Evolutionary conservation across 2,888 invertebrate genomes (phyloP).

Genomic region (Agrilus mali): DNA sequence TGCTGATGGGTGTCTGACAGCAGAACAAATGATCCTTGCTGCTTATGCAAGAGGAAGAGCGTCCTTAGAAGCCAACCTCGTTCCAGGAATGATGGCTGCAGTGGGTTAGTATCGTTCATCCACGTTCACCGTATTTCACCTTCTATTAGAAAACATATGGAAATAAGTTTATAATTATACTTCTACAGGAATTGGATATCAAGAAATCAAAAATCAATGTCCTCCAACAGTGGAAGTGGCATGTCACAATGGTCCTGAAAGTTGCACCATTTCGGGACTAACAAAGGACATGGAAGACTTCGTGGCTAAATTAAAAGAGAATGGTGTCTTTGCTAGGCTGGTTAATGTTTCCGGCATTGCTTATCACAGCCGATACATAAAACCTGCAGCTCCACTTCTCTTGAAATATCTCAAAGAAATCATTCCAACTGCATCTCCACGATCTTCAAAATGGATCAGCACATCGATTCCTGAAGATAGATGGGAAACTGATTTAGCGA

Average conservation of each 20-base stretch:
- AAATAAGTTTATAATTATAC: too few species aligned
- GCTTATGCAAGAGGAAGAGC: conserved; percentile 75
- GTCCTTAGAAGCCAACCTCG: conserved; percentile 54
- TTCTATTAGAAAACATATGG: too few species aligned
- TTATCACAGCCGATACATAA: conserved; percentile 77
- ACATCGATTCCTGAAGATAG: conserved; percentile 47
- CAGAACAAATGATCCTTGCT: conserved; percentile 72
- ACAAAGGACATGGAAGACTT: conserved; percentile 46
- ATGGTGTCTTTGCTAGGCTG: conserved; percentile 68
- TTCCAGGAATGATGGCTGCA: conserved; percentile 79
- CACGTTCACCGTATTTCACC: too few species aligned
- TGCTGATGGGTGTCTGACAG: conserved; percentile 82
- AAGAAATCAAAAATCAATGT: conserved; percentile 47
- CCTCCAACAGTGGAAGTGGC: conserved; percentile 60
- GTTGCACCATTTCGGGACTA: conserved; percentile 69
- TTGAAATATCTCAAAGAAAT: conserved; percentile 34
- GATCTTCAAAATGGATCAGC: conserved; percentile 52
- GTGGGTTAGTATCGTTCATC: conserved; percentile 40
- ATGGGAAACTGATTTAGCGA: conserved; percentile 44
- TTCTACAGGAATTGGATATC: conserved; percentile 30
- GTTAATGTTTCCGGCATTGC: conserved; percentile 81
- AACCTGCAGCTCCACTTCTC: conserved; percentile 34
- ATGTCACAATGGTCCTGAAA: conserved; percentile 67
- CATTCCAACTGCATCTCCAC: conserved; percentile 34
- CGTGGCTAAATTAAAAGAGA: conserved; percentile 42